Conservation (phyloP, 2,888 invertebrate species). For the Gnatocerus cornutus region DNA sequence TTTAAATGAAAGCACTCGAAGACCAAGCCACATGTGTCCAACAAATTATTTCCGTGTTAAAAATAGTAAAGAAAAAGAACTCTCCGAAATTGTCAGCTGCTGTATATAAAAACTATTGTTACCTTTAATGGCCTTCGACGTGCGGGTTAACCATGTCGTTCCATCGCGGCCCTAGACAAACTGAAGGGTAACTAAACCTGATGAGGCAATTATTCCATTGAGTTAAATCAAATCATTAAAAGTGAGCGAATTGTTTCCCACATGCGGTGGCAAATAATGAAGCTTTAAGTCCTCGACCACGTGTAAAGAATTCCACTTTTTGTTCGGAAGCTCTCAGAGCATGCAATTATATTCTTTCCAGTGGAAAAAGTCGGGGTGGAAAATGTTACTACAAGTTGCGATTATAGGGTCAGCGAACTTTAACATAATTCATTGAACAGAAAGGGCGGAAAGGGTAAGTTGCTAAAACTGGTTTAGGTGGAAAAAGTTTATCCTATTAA, state of each 20-base stretch:
- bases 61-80: constrained; percentile 30
- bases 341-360: constrained; percentile 34
- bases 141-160: constrained; percentile 19
- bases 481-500: constrained; percentile 35
- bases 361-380: constrained; percentile 31
- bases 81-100: not conserved
- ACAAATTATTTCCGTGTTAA: constrained; percentile 31
- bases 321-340: not conserved
- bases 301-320: constrained; percentile 29
- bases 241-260: constrained; percentile 51
- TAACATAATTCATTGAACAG: constrained; percentile 37
- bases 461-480: constrained; percentile 9
- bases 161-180: constrained; percentile 47
- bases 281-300: constrained; percentile 22
- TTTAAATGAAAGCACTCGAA: constrained; percentile 34
- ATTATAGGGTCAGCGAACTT: constrained; percentile 45
- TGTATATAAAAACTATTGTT: constrained; percentile 2
- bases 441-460: constrained; percentile 13
- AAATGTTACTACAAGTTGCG: constrained; percentile 32
- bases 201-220: constrained; percentile 56
- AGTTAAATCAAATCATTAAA: constrained; percentile 54
- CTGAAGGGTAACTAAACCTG: constrained; percentile 48
- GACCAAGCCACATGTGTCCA: constrained; percentile 40
- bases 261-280: constrained; percentile 37
- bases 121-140: constrained; percentile 25